Percentiles rank a stretch among this genome's conserved stretches.
These are phyloP conservation scores for Liolophura sinensis DNA, from an alignment of 1,140 invertebrate genomes.

Conservation along the genomic window DNA sequence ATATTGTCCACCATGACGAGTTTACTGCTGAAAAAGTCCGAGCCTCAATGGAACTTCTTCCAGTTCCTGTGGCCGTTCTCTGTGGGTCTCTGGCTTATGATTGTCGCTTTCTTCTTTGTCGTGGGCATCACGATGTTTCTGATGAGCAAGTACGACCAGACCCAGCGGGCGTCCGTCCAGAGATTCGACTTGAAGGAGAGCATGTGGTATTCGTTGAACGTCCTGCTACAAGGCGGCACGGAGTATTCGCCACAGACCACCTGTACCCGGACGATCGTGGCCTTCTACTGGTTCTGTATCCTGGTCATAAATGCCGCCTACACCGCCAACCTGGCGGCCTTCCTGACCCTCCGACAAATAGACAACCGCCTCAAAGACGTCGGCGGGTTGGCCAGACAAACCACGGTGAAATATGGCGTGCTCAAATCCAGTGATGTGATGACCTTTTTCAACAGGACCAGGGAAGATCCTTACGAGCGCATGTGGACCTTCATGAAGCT, in stretches of 20 bases:
- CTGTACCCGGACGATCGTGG: slow-evolving; percentile 49
- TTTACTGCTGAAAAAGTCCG: slow-evolving; percentile 32
- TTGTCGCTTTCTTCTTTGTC: slow-evolving; percentile 36
- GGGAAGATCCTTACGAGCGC: slow-evolving; percentile 37
- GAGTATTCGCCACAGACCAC: slow-evolving; percentile 51
- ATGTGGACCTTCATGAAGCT: slow-evolving; percentile 51
- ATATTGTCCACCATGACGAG: slow-evolving; percentile 40
- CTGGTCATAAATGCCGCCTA: slow-evolving; percentile 59
- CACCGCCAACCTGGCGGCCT: slow-evolving; percentile 60
- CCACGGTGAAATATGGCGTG: slow-evolving; percentile 47
- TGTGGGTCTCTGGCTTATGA: slow-evolving; percentile 35
- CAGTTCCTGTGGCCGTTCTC: slow-evolving; percentile 35
- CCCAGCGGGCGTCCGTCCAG: slow-evolving; percentile 29
- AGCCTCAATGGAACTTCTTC: slow-evolving; percentile 35
- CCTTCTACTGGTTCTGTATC: slow-evolving; percentile 58
- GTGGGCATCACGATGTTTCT: slow-evolving; percentile 38
- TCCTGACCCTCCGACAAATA: slow-evolving; percentile 56
- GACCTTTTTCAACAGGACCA: slow-evolving; percentile 28
- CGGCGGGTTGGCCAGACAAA: slow-evolving; percentile 51
- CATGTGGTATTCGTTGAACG: slow-evolving; percentile 92
- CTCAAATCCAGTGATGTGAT: slow-evolving; percentile 38
- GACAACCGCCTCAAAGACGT: slow-evolving; percentile 51
- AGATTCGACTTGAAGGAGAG: slow-evolving; percentile 63
- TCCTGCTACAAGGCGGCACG: slow-evolving; percentile 73
- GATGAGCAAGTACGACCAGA: slow-evolving; percentile 44